Conservation (phyloP, 2,113 vertebrate genomes). For the Athene noctua region DNA sequence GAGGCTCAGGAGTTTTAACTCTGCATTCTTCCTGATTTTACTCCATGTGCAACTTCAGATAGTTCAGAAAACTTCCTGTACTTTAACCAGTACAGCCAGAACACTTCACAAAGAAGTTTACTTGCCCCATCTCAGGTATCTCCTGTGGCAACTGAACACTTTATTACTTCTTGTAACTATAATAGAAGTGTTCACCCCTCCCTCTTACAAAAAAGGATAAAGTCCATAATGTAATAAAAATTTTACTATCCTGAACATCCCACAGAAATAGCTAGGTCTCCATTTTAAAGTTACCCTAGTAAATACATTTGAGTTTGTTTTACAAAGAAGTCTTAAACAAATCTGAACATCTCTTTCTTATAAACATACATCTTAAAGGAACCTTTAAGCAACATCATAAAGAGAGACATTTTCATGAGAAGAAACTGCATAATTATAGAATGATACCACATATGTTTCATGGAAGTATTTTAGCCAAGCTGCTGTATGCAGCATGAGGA, state of each 20-base stretch:
- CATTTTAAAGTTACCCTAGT: background rate
- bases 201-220: background rate
- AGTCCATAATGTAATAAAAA: background rate
- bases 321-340: background rate
- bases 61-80: background rate
- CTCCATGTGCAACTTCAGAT: background rate
- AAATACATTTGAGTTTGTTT: background rate
- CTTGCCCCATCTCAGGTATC: constrained; percentile 20
- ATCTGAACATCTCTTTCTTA: background rate
- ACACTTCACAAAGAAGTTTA: background rate
- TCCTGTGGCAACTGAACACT: background rate
- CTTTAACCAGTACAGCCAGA: background rate
- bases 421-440: background rate
- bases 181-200: background rate
- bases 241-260: background rate
- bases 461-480: background rate
- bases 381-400: background rate
- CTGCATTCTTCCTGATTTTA: background rate
- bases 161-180: background rate
- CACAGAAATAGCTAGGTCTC: background rate
- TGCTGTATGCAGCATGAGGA: background rate
- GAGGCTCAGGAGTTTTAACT: background rate
- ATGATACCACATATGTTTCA: background rate
- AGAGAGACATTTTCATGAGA: background rate
- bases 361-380: background rate